Evolutionary conservation across 2,888 invertebrate genomes (phyloP).

Genomic region (Toxonevra muliebris): DNA sequence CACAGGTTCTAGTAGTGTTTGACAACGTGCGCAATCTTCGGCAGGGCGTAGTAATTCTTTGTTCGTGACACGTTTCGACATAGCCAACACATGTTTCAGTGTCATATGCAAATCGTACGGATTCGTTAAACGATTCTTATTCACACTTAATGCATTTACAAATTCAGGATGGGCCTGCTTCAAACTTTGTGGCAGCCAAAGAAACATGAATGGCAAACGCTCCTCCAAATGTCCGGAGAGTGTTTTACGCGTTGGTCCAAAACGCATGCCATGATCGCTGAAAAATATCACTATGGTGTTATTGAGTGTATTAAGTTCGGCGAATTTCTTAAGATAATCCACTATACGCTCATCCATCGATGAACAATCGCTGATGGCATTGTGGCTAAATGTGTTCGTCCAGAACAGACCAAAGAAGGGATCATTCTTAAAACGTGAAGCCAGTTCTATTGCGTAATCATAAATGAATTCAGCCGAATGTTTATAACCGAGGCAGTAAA

Average conservation of each 20-base stretch:
- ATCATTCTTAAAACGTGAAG: constrained; percentile 69
- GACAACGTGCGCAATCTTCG: constrained; percentile 73
- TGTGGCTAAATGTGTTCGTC: constrained; percentile 81
- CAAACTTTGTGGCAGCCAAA: constrained; percentile 74
- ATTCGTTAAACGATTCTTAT: constrained; percentile 74
- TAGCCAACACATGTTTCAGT: constrained; percentile 70
- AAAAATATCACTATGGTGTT: constrained; percentile 77
- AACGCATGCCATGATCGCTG: constrained; percentile 83
- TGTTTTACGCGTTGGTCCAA: constrained; percentile 75
- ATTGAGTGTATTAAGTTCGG: constrained; percentile 70
- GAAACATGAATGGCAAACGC: constrained; percentile 76
- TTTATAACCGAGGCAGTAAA: constrained; percentile 71
- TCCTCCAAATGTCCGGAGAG: constrained; percentile 81
- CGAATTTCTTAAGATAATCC: constrained; percentile 70
- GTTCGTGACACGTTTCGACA: constrained; percentile 66
- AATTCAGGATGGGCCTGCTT: constrained; percentile 68
- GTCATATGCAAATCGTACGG: constrained; percentile 82
- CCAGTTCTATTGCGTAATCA: constrained; percentile 75
- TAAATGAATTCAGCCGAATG: constrained; percentile 75
- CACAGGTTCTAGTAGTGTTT: constrained; percentile 71
- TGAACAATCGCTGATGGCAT: constrained; percentile 73
- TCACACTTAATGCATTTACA: constrained; percentile 69
- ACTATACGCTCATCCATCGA: constrained; percentile 73
- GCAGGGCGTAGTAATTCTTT: constrained; percentile 56
- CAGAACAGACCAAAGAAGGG: constrained; percentile 81